Percentiles rank a stretch among this genome's conserved stretches.
These are phyloP conservation scores for Eulemur mongoz DNA, from an alignment of 2,797 vertebrate genomes.

Conservation along the genomic window DNA sequence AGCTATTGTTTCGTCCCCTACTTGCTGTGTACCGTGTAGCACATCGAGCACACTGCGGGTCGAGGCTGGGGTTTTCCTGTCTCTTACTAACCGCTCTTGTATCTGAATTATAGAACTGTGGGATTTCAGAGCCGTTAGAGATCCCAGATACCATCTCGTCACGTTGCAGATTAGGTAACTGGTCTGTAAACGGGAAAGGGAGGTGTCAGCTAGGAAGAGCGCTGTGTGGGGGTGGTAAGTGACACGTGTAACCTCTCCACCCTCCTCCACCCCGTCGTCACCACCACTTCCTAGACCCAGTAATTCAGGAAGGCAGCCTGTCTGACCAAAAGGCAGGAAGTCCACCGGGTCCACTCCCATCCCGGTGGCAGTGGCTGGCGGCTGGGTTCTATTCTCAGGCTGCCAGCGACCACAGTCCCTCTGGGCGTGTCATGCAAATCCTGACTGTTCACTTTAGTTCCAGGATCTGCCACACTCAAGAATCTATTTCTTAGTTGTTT, in stretches of 20 bases:
- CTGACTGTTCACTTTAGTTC: not conserved
- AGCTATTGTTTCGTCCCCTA: not conserved
- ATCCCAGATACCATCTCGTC: conserved; percentile 21
- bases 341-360: not conserved
- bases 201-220: not conserved
- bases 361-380: not conserved
- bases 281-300: conserved; percentile 30
- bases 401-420: not conserved
- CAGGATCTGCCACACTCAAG: not conserved
- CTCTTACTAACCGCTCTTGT: not conserved
- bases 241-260: not conserved
- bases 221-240: not conserved
- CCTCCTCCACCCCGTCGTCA: not conserved
- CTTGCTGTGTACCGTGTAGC: rapidly evolving
- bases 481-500: not conserved
- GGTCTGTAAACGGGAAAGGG: not conserved
- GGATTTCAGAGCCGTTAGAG: conserved; percentile 49
- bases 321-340: conserved; percentile 58
- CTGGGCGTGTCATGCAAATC: not conserved
- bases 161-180: conserved; percentile 40
- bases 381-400: not conserved
- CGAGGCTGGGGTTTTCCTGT: not conserved
- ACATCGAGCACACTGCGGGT: rapidly evolving
- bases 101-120: not conserved
- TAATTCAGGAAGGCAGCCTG: conserved; percentile 59